Evolutionary conservation across 2,113 vertebrate species (phyloP).

Genomic region (Colossoma macropomum): DNA sequence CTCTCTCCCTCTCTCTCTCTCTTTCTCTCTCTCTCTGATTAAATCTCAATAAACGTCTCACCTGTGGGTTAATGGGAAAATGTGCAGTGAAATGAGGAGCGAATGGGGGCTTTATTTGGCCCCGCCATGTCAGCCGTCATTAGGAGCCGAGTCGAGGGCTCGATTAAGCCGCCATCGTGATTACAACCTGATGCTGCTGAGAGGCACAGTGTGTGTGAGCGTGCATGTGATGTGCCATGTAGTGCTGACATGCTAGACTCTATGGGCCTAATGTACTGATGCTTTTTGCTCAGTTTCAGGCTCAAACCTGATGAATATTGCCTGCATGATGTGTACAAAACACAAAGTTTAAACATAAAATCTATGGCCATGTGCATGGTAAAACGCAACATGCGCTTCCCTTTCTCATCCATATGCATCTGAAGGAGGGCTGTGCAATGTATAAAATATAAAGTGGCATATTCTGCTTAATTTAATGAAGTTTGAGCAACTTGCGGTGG

Average conservation of each 20-base stretch:
- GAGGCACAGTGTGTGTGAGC: constrained; percentile 1
- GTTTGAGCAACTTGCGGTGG: too few species aligned
- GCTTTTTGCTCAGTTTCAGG: too few species aligned
- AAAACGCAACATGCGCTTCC: too few species aligned
- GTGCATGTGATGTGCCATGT: neutral
- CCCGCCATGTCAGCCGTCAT: constrained; percentile 26
- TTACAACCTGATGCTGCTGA: constrained; percentile 23
- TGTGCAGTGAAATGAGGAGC: constrained; percentile 31
- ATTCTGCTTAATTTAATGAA: too few species aligned
- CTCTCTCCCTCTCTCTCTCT: neutral
- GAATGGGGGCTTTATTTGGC: constrained; percentile 32
- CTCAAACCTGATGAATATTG: too few species aligned
- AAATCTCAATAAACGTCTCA: constrained; percentile 49
- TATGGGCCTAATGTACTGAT: neutral
- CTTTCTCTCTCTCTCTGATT: constrained; percentile 25
- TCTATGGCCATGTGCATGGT: too few species aligned
- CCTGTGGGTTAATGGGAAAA: constrained; percentile 41
- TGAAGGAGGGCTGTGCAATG: too few species aligned
- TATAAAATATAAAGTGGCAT: too few species aligned
- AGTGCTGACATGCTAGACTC: neutral
- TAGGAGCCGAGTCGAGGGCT: constrained; percentile 42
- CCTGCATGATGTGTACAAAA: too few species aligned
- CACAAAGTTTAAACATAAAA: too few species aligned
- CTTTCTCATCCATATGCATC: too few species aligned
- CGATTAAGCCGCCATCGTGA: constrained; percentile 33